These are phyloP conservation scores for Asteroscopus sphinx DNA, from an alignment of 2,888 invertebrate genomes.

Conservation along the genomic window DNA sequence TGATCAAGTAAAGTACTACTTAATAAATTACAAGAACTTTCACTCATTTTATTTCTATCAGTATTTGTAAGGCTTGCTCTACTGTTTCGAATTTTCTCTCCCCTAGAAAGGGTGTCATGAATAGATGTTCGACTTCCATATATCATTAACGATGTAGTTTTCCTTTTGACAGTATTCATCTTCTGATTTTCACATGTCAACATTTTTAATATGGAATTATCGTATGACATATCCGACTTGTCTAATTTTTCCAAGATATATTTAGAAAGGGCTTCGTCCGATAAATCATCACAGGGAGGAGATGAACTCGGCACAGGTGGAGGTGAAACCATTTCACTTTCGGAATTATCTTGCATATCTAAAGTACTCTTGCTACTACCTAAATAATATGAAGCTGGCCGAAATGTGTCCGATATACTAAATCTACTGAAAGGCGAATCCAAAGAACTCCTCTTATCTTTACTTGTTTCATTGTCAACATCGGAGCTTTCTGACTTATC, in stretches of 20 bases:
- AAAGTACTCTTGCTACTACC: slow-evolving; percentile 91
- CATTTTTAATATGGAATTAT: slow-evolving; percentile 87
- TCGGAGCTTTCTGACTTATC: slow-evolving; percentile 93
- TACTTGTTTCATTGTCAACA: slow-evolving; percentile 95
- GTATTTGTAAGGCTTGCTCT: slow-evolving; percentile 83
- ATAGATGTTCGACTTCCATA: slow-evolving; percentile 87
- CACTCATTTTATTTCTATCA: slow-evolving; percentile 75
- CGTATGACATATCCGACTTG: slow-evolving; percentile 83
- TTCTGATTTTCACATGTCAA: slow-evolving; percentile 84
- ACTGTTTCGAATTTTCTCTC: slow-evolving; percentile 85
- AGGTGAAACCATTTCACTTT: slow-evolving; percentile 94
- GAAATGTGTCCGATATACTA: slow-evolving; percentile 96
- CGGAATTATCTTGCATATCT: slow-evolving; percentile 94
- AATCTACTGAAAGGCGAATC: slow-evolving; percentile 92
- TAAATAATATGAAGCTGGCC: slow-evolving; percentile 96
- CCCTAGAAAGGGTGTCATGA: slow-evolving; percentile 86
- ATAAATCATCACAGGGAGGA: slow-evolving; percentile 93
- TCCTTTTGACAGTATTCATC: slow-evolving; percentile 82
- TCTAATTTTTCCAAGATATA: slow-evolving; percentile 88
- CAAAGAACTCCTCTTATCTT: slow-evolving; percentile 93
- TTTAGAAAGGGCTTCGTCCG: slow-evolving; percentile 89
- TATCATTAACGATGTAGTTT: slow-evolving; percentile 87
- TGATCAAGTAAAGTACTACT: slow-evolving; percentile 76
- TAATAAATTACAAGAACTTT: slow-evolving; percentile 67
- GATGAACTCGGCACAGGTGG: slow-evolving; percentile 94